These are phyloP conservation scores for Girardinichthys multiradiatus DNA, from an alignment of 2,113 vertebrate species.

Conservation along the genomic window DNA sequence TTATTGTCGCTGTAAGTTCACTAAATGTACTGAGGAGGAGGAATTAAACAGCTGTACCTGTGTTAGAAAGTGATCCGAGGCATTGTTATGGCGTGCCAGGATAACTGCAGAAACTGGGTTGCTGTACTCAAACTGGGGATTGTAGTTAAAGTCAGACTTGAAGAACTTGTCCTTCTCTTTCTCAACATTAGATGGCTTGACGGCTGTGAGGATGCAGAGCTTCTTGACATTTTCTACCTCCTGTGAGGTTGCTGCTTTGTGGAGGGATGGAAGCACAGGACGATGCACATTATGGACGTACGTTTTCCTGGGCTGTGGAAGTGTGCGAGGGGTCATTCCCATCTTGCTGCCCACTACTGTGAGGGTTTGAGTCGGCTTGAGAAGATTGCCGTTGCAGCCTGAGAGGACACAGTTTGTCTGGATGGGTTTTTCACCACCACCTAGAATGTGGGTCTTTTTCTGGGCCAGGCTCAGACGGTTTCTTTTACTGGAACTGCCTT, in stretches of 20 bases:
- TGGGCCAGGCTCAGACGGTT: conserved; percentile 24
- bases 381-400: conserved; percentile 42
- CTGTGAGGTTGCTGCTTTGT: conserved; percentile 63
- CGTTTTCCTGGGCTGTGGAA: conserved; percentile 56
- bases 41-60: conserved; percentile 58
- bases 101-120: conserved; percentile 81
- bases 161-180: conserved; percentile 91
- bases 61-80: conserved; percentile 86
- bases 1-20: no score
- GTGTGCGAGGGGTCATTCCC: conserved; percentile 64
- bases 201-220: conserved; percentile 88
- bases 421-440: conserved; percentile 57
- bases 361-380: conserved; percentile 69
- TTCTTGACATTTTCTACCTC: conserved; percentile 81
- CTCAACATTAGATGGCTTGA: conserved; percentile 93
- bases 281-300: conserved; percentile 46
- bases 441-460: conserved; percentile 18
- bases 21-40: no score
- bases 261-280: conserved; percentile 72
- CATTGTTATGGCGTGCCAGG: conserved; percentile 84
- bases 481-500: conserved; percentile 34
- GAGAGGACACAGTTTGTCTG: conserved; percentile 61
- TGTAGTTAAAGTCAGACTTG: conserved; percentile 86
- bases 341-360: conserved; percentile 73
- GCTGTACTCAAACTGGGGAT: conserved; percentile 93